phyloP scores from a whole-genome alignment of 2,888 invertebrate genomes.

The Microchrysa polita region DNA sequence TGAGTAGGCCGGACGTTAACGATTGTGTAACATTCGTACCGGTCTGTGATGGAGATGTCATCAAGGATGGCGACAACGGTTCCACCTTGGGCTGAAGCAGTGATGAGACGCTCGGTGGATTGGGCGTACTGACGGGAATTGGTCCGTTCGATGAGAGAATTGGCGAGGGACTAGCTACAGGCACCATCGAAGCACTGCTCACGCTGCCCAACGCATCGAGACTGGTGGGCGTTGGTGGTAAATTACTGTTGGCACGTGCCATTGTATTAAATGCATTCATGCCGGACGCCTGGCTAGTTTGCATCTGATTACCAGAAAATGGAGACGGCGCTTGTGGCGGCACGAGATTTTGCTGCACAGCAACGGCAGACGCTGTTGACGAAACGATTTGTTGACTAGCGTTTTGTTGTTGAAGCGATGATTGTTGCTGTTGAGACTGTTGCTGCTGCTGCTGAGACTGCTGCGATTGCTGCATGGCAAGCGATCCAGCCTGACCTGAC shows the following conservation, averaged over 20 bases:
- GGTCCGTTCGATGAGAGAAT: conserved; percentile 64
- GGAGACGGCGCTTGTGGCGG: conserved; percentile 68
- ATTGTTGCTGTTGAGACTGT: conserved; percentile 52
- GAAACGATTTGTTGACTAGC: conserved; percentile 53
- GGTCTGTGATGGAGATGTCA: conserved; percentile 57
- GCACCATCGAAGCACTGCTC: conserved; percentile 62
- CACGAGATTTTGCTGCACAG: conserved; percentile 37
- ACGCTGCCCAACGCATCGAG: conserved; percentile 50
- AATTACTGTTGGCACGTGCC: conserved; percentile 53
- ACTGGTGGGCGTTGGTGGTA: conserved; percentile 68
- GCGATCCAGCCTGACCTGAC: conserved; percentile 52
- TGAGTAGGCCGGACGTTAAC: conserved; percentile 46
- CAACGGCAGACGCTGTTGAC: conserved; percentile 38
- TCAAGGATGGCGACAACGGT: conserved; percentile 67
- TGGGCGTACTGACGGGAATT: conserved; percentile 67
- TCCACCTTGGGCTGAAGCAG: conserved; percentile 68
- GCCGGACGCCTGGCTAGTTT: conserved; percentile 47
- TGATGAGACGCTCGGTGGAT: conserved; percentile 71
- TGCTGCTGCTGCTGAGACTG: conserved; percentile 55
- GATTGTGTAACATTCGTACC: conserved; percentile 55
- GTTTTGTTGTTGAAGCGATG: conserved; percentile 52
- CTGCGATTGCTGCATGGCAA: conserved; percentile 55
- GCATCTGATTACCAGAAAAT: conserved; percentile 65
- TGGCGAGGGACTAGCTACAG: conserved; percentile 66
- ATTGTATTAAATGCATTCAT: conserved; percentile 55